phyloP scores from a whole-genome alignment of 2,113 vertebrate genomes.

The Petaurus breviceps region DNA sequence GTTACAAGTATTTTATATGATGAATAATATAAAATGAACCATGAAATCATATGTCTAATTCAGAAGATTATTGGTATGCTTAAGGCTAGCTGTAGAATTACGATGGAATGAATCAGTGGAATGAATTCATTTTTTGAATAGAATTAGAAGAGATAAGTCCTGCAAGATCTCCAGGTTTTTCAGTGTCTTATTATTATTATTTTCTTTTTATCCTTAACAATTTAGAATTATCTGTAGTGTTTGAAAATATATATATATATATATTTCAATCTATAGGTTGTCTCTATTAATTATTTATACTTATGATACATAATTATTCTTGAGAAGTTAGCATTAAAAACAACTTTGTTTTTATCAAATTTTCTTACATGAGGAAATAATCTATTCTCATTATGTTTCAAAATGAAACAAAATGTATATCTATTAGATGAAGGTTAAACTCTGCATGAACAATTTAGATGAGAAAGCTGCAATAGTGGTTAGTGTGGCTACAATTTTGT shows the following conservation, averaged over 20 bases:
- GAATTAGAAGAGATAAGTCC: slow-evolving; percentile 54
- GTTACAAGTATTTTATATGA: too few relatives aligned
- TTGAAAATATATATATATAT: not conserved
- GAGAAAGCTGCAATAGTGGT: not conserved
- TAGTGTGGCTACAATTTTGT: slow-evolving; percentile 48
- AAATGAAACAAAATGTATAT: slow-evolving; percentile 52
- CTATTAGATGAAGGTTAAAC: slow-evolving; percentile 1
- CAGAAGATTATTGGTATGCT: too few relatives aligned
- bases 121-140: not conserved
- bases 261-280: slow-evolving; percentile 69
- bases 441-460: slow-evolving; percentile 59
- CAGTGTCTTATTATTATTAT: too few relatives aligned
- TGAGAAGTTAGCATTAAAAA: slow-evolving; percentile 53
- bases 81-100: too few relatives aligned
- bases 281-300: slow-evolving; percentile 62
- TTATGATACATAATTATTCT: not conserved
- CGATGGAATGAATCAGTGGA: too few relatives aligned
- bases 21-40: too few relatives aligned
- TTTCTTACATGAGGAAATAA: not conserved
- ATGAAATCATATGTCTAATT: too few relatives aligned
- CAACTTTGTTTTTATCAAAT: slow-evolving; percentile 34
- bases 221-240: slow-evolving; percentile 75
- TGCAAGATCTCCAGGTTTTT: not conserved
- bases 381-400: slow-evolving; percentile 50
- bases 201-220: slow-evolving; percentile 3